Conservation (phyloP, 2,797 vertebrate species). For the Siniperca obscura region DNA sequence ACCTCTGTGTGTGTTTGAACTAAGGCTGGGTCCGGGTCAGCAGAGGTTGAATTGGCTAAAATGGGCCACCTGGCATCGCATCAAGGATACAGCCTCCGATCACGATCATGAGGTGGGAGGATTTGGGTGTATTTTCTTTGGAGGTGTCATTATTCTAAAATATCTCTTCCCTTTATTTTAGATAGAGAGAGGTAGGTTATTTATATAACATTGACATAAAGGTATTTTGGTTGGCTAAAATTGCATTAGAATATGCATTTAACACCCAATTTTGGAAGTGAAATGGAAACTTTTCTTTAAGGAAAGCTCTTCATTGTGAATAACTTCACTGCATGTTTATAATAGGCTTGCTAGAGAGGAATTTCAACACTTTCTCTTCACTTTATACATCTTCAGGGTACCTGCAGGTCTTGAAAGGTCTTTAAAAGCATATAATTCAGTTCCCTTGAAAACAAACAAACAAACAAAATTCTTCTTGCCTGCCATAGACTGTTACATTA, state of each 20-base stretch:
- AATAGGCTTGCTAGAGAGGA: background rate
- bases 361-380: conserved; percentile 1
- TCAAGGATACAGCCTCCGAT: conserved; percentile 41
- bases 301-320: background rate
- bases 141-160: conserved; percentile 51
- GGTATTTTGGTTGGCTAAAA: conserved; percentile 17
- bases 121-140: conserved; percentile 44
- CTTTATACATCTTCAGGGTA: background rate
- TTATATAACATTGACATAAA: conserved; percentile 34
- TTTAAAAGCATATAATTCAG: background rate
- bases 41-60: conserved; percentile 34
- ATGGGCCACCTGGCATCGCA: conserved; percentile 30
- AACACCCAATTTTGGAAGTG: conserved; percentile 12
- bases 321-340: conserved; percentile 13
- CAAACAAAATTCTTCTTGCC: background rate
- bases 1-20: conserved; percentile 44
- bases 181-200: conserved; percentile 30
- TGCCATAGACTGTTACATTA: background rate
- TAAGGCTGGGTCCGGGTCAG: conserved; percentile 37
- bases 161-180: conserved; percentile 39
- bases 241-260: conserved; percentile 18
- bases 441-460: background rate
- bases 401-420: background rate
- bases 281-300: conserved; percentile 7
- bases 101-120: conserved; percentile 34